These are phyloP conservation scores for Hylomyscus alleni DNA, from an alignment of 2,797 vertebrate genomes.

Conservation along the genomic window DNA sequence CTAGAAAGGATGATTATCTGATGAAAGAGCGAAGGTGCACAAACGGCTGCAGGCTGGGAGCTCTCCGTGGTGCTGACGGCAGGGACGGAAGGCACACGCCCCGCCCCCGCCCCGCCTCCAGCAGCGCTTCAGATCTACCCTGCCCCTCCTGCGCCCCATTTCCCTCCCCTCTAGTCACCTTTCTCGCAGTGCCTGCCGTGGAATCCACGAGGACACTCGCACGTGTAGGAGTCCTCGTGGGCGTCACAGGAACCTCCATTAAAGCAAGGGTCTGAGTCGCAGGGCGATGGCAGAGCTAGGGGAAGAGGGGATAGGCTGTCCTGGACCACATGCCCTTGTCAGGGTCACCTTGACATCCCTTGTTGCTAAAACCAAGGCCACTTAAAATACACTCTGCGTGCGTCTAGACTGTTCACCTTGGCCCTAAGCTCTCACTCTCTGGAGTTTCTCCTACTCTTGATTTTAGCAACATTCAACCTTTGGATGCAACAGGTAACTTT, in stretches of 20 bases:
- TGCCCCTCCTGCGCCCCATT: background rate
- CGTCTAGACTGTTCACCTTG: background rate
- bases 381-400: background rate
- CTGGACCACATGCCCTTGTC: background rate
- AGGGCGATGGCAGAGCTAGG: conserved; percentile 96
- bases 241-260: conserved; percentile 96
- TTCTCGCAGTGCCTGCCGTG: conserved; percentile 96
- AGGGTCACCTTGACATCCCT: background rate
- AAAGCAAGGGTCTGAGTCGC: conserved; percentile 97
- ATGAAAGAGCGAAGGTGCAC: too few species aligned
- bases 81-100: background rate
- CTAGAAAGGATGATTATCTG: background rate
- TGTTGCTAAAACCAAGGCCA: background rate
- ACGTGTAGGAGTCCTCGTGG: conserved; percentile 93
- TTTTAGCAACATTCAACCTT: background rate
- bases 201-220: conserved; percentile 95
- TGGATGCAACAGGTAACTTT: background rate
- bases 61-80: conserved; percentile 68
- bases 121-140: background rate
- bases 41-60: background rate
- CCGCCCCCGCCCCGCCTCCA: conserved; percentile 82
- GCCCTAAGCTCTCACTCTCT: too few species aligned
- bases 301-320: conserved; percentile 61
- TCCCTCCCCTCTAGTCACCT: conserved; percentile 88
- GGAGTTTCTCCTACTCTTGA: background rate